Conservation (phyloP, 2,797 vertebrate genomes). For the Hydrolagus colliei region DNA sequence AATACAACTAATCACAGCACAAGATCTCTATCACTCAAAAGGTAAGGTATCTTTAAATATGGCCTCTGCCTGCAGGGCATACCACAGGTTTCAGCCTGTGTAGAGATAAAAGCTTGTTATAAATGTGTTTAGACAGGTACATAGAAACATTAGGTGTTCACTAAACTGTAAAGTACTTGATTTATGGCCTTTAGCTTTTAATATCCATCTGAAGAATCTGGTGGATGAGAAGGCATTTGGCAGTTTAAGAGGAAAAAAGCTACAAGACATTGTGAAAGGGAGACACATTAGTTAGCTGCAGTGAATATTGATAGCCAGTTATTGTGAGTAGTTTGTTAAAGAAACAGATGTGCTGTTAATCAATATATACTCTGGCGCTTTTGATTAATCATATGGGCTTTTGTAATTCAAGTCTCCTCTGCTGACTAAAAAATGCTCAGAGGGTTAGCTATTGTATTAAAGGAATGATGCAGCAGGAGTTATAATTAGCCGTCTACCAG, state of each 20-base stretch:
- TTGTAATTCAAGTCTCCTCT: not conserved
- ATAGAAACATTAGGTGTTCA: not conserved
- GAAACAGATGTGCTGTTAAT: not conserved
- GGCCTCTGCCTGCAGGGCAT: not conserved
- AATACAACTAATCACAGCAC: too few species aligned
- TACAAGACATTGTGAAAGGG: not conserved
- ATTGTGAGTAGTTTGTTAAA: not conserved
- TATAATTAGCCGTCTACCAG: not conserved
- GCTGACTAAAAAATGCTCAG: not conserved
- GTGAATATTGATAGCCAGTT: not conserved
- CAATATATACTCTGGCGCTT: not conserved
- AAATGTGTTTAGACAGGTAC: not conserved
- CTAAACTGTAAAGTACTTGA: not conserved
- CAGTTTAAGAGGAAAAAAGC: not conserved
- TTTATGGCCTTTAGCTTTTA: conserved; percentile 2
- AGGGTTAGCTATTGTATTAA: not conserved
- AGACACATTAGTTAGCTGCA: not conserved
- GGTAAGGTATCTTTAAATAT: too few species aligned
- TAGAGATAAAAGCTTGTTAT: not conserved
- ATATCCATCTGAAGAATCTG: not conserved
- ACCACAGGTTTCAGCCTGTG: not conserved
- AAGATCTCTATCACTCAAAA: too few species aligned
- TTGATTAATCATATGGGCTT: not conserved
- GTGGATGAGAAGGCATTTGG: not conserved
- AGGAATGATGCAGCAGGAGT: not conserved